Conservation (phyloP, 2,797 vertebrate genomes). For the Acrossocheilus fasciatus region DNA sequence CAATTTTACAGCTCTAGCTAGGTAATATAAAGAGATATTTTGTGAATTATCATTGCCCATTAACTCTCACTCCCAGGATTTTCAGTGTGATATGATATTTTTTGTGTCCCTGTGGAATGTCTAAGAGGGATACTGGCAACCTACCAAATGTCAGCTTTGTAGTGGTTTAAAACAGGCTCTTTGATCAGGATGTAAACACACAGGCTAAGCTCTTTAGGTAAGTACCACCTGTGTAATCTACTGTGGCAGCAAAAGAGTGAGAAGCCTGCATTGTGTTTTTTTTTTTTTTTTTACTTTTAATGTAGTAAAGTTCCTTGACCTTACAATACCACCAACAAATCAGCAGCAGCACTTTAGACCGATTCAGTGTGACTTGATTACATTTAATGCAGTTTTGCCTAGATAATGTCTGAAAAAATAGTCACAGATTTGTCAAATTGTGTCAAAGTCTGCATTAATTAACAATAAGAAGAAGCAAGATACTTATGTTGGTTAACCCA, state of each 20-base stretch:
- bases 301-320: constrained; percentile 4
- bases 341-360: background rate
- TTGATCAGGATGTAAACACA: background rate
- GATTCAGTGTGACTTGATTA: background rate
- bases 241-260: background rate
- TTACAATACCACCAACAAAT: background rate
- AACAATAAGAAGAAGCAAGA: background rate
- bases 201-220: constrained; percentile 11
- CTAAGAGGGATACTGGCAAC: constrained; percentile 45
- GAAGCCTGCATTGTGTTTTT: background rate
- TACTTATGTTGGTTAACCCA: background rate
- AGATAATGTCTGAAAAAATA: background rate
- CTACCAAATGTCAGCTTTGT: constrained; percentile 33
- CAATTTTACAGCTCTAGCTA: background rate
- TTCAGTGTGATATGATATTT: background rate
- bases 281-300: background rate
- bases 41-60: background rate
- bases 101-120: background rate
- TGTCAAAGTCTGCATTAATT: background rate
- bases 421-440: background rate
- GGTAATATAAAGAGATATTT: background rate
- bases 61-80: background rate
- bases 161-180: constrained; percentile 3
- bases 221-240: constrained; percentile 18
- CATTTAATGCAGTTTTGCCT: background rate